Base-by-base conservation (phyloP, 2,797 vertebrate genomes). In the Sebastes vulpes region DNA sequence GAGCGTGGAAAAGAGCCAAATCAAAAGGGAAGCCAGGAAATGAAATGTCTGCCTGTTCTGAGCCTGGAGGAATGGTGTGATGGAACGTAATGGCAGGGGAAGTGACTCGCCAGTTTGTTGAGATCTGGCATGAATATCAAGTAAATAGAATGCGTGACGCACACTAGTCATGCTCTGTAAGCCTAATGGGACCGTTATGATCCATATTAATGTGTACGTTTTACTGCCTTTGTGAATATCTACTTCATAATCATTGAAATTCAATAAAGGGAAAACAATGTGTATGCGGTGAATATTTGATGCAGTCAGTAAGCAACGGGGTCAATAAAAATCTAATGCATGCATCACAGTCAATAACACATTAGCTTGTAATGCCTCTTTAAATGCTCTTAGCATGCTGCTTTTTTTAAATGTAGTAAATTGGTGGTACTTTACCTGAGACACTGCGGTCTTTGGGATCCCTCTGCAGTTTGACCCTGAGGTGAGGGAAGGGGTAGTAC, bases 361-460 rank as follows among this genome's bases (percentile, higher is more conserved):
- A 66, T 80, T 65, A 31, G 42, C n/a, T 77, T 72, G n/a, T 32
- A 65, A 2, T 54, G 42, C 50, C 31, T 75, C n/a, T 65, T 10
- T 42, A 16, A 63, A 71, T 57, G 6, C 25, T 66, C 11, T 63
- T 25, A 50, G 35, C 66, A 57, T 56, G 38, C 35, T 23, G 46
- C 9, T 61, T 50, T 38, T 38, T 18, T 72, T 42, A 50, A 56
- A 83, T 26, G 12, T 31, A 63, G 35, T 56, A 78, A 76, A 56
- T 12, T 21, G 42, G 42, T 31, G 48, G 42, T 97, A 96, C 65
- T 74, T 94, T 97, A 99, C 99, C 98, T 99, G 99, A 99, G 89
- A 99, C 97, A 63, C 97, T 99, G 93, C 97, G 98, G 93, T 99
- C 98, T 96, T 99, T 99, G 56, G 96, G 96, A 93, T 99, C 98